phyloP scores from a whole-genome alignment of 2,113 vertebrate genomes.

The Neodon shergylaensis region DNA sequence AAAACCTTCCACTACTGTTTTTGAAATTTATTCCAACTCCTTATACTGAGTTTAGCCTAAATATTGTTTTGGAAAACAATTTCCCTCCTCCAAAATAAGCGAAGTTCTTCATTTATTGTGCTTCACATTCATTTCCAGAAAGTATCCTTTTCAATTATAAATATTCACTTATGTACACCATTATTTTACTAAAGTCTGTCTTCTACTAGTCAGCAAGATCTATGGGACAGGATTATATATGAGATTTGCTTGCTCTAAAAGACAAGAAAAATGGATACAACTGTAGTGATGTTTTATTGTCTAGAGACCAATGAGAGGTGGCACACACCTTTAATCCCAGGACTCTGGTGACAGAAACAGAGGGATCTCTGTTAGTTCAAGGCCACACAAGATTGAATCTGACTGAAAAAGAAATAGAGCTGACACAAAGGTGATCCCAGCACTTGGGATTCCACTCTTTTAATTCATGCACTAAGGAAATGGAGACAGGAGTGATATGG shows the following conservation, averaged over 20 bases:
- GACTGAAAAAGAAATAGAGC: no score
- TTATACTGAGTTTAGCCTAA: background rate
- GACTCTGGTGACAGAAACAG: no score
- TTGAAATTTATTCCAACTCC: background rate
- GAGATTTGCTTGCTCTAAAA: background rate
- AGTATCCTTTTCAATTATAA: background rate
- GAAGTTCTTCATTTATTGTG: background rate
- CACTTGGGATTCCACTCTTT: no score
- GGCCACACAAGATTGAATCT: no score
- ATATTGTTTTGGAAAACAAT: background rate
- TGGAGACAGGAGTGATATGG: no score
- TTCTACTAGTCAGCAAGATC: background rate
- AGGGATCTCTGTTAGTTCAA: no score
- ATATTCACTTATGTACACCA: background rate
- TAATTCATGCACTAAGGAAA: no score
- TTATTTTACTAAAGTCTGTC: background rate
- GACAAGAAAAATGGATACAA: background rate
- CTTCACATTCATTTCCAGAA: background rate
- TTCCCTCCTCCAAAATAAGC: background rate
- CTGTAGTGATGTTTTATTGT: no score
- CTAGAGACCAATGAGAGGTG: no score
- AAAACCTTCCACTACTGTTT: background rate
- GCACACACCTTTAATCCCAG: no score
- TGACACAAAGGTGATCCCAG: no score
- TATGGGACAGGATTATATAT: background rate